Evolutionary conservation across 2,888 invertebrate species (phyloP).

Genomic region (Dryobotodes eremita): DNA sequence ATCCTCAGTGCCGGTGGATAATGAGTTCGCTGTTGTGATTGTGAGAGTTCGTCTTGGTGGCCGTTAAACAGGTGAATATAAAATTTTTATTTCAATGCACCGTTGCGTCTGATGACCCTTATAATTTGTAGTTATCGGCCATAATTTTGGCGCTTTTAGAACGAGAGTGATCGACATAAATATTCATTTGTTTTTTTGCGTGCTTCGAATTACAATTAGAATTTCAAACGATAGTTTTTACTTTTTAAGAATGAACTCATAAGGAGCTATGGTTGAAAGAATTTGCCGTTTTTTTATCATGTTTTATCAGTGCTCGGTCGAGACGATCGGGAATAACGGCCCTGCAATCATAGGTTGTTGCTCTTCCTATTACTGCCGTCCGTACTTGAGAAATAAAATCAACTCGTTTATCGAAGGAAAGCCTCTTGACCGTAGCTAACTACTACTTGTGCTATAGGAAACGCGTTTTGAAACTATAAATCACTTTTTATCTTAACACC

Average conservation of each 20-base stretch:
- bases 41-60: constrained; percentile 84
- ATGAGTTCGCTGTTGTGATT: constrained; percentile 88
- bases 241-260: constrained; percentile 60
- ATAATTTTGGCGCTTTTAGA: constrained; percentile 66
- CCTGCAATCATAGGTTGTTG: constrained; percentile 91
- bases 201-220: constrained; percentile 53
- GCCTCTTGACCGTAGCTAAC: constrained; percentile 67
- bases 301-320: constrained; percentile 82
- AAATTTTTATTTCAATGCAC: constrained; percentile 78
- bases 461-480: constrained; percentile 65
- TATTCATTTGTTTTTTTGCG: constrained; percentile 68
- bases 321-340: constrained; percentile 89
- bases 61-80: constrained; percentile 88
- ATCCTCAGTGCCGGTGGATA: constrained; percentile 86
- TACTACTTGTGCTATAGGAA: constrained; percentile 57
- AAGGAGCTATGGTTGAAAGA: constrained; percentile 70
- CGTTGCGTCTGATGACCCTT: constrained; percentile 75
- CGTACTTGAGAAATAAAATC: constrained; percentile 81
- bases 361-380: constrained; percentile 84
- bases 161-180: constrained; percentile 59
- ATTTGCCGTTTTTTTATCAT: constrained; percentile 67
- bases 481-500: constrained; percentile 59
- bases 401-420: constrained; percentile 78
- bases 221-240: constrained; percentile 46
- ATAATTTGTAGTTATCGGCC: constrained; percentile 55